These are phyloP conservation scores for Ophiothrix spiculata DNA, from an alignment of 35 echinoderm and acorn worm species.

Conservation along the genomic window DNA sequence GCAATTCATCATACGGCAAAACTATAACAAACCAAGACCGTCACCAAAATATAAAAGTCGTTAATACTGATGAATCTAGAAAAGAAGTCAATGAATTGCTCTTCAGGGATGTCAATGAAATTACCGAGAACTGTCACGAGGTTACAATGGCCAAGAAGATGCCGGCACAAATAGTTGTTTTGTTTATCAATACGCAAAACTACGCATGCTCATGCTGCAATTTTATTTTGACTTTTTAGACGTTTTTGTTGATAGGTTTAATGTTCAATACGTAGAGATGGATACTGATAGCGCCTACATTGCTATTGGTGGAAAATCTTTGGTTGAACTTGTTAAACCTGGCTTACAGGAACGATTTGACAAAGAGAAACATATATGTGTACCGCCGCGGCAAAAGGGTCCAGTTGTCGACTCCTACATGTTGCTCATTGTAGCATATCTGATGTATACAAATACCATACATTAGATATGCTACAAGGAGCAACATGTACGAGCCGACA, in stretches of 20 bases:
- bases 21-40: constrained; percentile 42
- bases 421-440: too few relatives aligned
- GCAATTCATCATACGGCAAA: constrained; percentile 56
- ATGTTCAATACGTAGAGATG: constrained; percentile 19
- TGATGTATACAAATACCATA: too few relatives aligned
- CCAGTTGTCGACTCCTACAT: too few relatives aligned
- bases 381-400: too few relatives aligned
- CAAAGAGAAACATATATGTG: constrained; percentile 5
- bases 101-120: constrained; percentile 26
- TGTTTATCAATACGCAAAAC: constrained; percentile 39
- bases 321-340: constrained; percentile 43
- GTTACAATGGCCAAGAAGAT: constrained; percentile 2
- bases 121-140: constrained; percentile 22
- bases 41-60: constrained; percentile 17
- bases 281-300: constrained; percentile 56
- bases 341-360: not conserved
- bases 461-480: too few relatives aligned
- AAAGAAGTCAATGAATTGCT: constrained; percentile 10
- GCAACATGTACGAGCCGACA: too few relatives aligned
- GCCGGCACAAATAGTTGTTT: constrained; percentile 26
- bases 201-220: constrained; percentile 43
- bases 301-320: constrained; percentile 15
- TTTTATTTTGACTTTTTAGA: constrained; percentile 51
- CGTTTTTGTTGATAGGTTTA: constrained; percentile 13
- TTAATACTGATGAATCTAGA: not conserved